phyloP scores from a whole-genome alignment of 2,888 invertebrate genomes.

The Trisateles emortualis region DNA sequence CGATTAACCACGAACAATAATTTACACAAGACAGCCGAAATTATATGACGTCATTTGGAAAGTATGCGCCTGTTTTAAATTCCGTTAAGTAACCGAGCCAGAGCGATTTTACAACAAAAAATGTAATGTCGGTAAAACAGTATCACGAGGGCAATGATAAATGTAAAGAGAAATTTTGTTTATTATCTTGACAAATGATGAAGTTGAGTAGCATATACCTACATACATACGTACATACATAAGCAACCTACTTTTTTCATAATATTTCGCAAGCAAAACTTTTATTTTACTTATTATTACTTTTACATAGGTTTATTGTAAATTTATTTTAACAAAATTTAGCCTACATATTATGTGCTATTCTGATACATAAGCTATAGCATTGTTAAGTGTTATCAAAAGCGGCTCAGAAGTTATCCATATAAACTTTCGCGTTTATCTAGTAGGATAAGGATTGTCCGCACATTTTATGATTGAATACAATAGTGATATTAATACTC shows the following conservation, averaged over 20 bases:
- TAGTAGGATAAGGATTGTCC: neutral
- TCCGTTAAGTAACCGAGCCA: constrained; percentile 64
- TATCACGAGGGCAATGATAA: constrained; percentile 25
- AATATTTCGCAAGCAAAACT: no score
- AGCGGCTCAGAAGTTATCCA: no score
- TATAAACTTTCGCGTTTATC: no score
- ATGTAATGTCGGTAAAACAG: constrained; percentile 46
- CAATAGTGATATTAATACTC: constrained; percentile 37
- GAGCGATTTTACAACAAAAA: constrained; percentile 45
- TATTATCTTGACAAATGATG: neutral
- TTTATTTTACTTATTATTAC: no score
- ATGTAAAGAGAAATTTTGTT: constrained; percentile 32
- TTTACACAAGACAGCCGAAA: constrained; percentile 66
- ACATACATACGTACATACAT: neutral
- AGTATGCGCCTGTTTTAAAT: constrained; percentile 77
- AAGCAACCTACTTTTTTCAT: neutral
- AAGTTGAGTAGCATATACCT: neutral
- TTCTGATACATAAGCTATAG: no score
- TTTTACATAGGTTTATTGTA: no score
- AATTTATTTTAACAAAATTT: no score
- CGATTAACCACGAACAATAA: constrained; percentile 44
- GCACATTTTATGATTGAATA: constrained; percentile 31
- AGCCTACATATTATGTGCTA: no score
- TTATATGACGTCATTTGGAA: constrained; percentile 80
- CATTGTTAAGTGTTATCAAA: no score